Conservation (phyloP, 2,888 invertebrate species). For the Hypomecis punctinalis region DNA sequence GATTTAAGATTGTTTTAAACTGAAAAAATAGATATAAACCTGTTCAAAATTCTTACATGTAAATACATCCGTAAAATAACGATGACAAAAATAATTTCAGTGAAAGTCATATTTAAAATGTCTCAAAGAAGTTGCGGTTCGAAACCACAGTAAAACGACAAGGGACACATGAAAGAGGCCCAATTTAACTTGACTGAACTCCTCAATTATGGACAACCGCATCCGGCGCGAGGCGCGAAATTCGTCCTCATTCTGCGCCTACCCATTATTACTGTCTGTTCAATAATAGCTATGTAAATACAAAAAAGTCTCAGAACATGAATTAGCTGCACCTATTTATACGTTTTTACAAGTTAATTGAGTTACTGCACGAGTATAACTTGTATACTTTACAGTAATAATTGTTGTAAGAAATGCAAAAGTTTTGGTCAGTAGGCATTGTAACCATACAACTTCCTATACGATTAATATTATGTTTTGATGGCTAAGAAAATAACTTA, state of each 20-base stretch:
- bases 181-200: slow-evolving; percentile 57
- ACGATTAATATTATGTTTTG: too few species aligned
- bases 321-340: neutral
- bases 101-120: slow-evolving; percentile 30
- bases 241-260: slow-evolving; percentile 48
- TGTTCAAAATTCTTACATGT: neutral
- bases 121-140: slow-evolving; percentile 45
- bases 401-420: too few species aligned
- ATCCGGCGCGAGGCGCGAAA: slow-evolving; percentile 76
- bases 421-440: too few species aligned
- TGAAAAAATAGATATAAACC: neutral
- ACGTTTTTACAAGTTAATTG: neutral
- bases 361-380: too few species aligned
- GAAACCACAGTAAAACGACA: slow-evolving; percentile 57
- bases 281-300: slow-evolving; percentile 25
- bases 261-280: slow-evolving; percentile 34
- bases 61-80: neutral
- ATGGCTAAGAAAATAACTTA: too few species aligned
- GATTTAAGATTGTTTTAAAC: too few species aligned
- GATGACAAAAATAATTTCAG: slow-evolving; percentile 1
- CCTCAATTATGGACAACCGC: slow-evolving; percentile 70
- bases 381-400: too few species aligned
- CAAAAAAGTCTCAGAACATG: neutral
- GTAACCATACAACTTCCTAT: too few species aligned
- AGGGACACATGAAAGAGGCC: slow-evolving; percentile 52